phyloP scores from a whole-genome alignment of 53 echinoderm and acorn worm genomes.

The Holothuria leucospilota region DNA sequence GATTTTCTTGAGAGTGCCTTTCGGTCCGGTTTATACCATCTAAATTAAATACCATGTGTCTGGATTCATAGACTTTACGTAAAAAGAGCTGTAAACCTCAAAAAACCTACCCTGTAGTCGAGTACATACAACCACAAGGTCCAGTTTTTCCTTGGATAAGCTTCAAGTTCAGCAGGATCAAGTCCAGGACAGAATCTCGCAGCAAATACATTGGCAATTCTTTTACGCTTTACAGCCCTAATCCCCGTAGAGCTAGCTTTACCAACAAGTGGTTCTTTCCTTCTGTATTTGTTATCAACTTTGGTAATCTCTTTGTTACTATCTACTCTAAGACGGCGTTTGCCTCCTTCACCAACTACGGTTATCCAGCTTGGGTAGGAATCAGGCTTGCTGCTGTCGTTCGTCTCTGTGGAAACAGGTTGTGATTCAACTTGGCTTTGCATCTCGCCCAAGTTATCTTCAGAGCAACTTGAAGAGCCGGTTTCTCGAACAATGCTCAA shows the following conservation, averaged over 20 bases:
- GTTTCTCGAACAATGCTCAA: too few species aligned
- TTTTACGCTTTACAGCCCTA: background rate
- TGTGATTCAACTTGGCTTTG: too few species aligned
- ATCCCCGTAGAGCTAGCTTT: conserved; percentile 17
- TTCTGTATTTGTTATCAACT: background rate
- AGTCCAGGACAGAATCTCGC: too few species aligned
- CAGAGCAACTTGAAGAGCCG: background rate
- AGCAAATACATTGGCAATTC: background rate
- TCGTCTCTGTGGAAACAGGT: too few species aligned
- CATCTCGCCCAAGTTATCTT: background rate
- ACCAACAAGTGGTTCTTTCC: background rate
- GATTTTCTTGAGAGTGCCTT: background rate
- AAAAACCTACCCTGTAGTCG: background rate
- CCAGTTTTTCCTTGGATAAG: background rate
- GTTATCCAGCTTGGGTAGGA: too few species aligned
- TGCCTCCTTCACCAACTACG: background rate
- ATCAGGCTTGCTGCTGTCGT: too few species aligned
- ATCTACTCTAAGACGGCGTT: background rate
- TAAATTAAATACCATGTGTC: conserved; percentile 34
- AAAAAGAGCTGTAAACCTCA: background rate
- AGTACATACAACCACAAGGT: background rate
- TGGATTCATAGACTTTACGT: background rate
- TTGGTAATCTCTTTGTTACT: background rate
- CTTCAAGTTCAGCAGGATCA: background rate
- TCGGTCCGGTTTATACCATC: conserved; percentile 3